Evolutionary conservation across 2,797 vertebrate genomes (phyloP), one percentile per base, ranked within the genome.

Genomic region (Pantherophis alleghaniensis): DNA sequence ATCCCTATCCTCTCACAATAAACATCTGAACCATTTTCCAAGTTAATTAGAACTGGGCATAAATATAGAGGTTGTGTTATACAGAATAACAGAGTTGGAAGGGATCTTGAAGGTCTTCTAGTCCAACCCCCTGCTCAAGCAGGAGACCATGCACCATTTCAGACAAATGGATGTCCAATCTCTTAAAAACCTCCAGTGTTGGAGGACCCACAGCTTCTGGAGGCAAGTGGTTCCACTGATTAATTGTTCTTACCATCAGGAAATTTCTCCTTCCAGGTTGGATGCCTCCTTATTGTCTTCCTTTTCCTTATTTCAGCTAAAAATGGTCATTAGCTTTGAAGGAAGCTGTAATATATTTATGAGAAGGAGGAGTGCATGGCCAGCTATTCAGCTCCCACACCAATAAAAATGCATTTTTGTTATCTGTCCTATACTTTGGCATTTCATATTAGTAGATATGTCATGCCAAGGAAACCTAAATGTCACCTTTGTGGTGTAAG

Each of bases 371-470:
- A 53, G 18, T 87, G 6, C 14, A 10, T 74, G 51, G 37, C 18
- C 24, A 79, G 20, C 87, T 88, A 3, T 69, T 88, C 37, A 51
- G 37, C 7, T 87, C 22, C 7, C 90, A 20, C 60, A 56, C 47
- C 32, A 18, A 47, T 83, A 89, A 47, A 42, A 18, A 88, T 60
- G 83, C 12, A 87, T 47, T 13, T 90, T 51, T 89, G 16, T 92
- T 74, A 56, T 89, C 66, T 89, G 79, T 79, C 20, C 37, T 74
- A 22, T 55, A 12, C 51, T 93, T 79, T n/a, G n/a, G 16, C 57
- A 79, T 89, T 89, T 91, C 42, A 89, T 63, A 47, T 53, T 63
- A 61, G 12, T 55, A 59, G 37, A 91, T 91, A 93, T 88, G 56
- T 79, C 47, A 91, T 57, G 56, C 60, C 32, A 93, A 47, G 47